Percentiles rank a stretch among this genome's conserved stretches.
Evolutionary conservation across 2,113 vertebrate genomes (phyloP).

Genomic region (Varanus salvator): DNA sequence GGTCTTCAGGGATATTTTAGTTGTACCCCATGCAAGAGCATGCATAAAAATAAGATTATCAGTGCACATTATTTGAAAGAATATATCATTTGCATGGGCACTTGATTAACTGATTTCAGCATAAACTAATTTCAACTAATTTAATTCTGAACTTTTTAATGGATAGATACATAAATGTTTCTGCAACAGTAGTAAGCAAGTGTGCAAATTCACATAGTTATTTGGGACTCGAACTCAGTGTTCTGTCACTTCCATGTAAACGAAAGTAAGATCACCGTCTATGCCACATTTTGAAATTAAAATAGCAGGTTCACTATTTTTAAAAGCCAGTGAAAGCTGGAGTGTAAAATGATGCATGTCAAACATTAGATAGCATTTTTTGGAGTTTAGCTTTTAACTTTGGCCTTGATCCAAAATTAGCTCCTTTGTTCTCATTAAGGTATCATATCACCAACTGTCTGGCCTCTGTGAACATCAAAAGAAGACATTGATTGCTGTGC

Average conservation of each 20-base stretch:
- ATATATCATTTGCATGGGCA: background rate
- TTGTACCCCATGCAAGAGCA: background rate
- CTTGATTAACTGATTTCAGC: background rate
- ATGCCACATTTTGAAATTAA: conserved; percentile 37
- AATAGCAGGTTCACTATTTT: background rate
- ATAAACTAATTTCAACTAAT: conserved; percentile 5
- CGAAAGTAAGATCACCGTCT: background rate
- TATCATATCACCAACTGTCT: background rate
- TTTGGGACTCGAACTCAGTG: background rate
- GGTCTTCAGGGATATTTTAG: background rate
- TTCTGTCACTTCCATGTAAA: background rate
- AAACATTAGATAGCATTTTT: background rate
- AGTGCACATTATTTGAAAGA: background rate
- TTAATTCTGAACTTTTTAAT: background rate
- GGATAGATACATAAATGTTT: background rate
- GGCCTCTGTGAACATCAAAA: background rate
- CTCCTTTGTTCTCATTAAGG: background rate
- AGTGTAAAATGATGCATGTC: background rate
- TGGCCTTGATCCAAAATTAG: background rate
- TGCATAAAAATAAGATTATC: background rate
- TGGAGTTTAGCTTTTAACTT: conserved; percentile 12
- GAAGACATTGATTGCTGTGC: background rate
- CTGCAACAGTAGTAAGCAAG: background rate
- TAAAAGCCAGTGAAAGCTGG: conserved; percentile 23
- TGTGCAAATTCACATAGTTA: conserved; percentile 3